These are phyloP conservation scores for Brotula barbata DNA, from an alignment of 2,797 vertebrate species.

Conservation along the genomic window DNA sequence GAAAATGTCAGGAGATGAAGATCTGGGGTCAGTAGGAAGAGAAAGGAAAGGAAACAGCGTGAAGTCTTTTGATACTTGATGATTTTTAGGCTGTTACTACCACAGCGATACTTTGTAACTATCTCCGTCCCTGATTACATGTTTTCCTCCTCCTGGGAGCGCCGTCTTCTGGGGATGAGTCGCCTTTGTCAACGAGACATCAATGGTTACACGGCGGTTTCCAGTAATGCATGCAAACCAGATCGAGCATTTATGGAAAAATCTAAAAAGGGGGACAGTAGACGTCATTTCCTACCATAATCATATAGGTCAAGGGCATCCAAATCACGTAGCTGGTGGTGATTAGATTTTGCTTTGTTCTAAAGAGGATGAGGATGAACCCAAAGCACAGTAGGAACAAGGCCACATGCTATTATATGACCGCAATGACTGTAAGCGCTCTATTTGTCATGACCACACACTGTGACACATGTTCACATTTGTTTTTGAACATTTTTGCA, in stretches of 20 bases:
- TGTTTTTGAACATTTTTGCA: no score
- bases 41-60: slow-evolving; percentile 36
- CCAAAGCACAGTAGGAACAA: slow-evolving; percentile 51
- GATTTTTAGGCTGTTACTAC: slow-evolving; percentile 6
- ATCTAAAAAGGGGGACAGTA: slow-evolving; percentile 31
- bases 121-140: slow-evolving; percentile 49
- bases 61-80: no score
- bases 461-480: slow-evolving; percentile 27
- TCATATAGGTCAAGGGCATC: slow-evolving; percentile 53
- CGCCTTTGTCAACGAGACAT: slow-evolving; percentile 53
- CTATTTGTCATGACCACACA: slow-evolving; percentile 51
- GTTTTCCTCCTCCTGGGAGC: slow-evolving; percentile 17
- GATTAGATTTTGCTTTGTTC: slow-evolving; percentile 55
- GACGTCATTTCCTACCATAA: slow-evolving; percentile 47
- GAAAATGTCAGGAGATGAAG: slow-evolving; percentile 62
- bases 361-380: slow-evolving; percentile 23
- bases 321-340: slow-evolving; percentile 25
- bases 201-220: slow-evolving; percentile 66
- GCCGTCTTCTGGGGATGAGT: slow-evolving; percentile 40
- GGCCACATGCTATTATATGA: slow-evolving; percentile 44
- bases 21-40: slow-evolving; percentile 41
- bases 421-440: slow-evolving; percentile 31
- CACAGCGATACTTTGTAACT: slow-evolving; percentile 48
- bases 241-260: slow-evolving; percentile 54
- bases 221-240: slow-evolving; percentile 49